These are phyloP conservation scores for Cyprinella venusta DNA, from an alignment of 2,797 vertebrate genomes.

Conservation along the genomic window DNA sequence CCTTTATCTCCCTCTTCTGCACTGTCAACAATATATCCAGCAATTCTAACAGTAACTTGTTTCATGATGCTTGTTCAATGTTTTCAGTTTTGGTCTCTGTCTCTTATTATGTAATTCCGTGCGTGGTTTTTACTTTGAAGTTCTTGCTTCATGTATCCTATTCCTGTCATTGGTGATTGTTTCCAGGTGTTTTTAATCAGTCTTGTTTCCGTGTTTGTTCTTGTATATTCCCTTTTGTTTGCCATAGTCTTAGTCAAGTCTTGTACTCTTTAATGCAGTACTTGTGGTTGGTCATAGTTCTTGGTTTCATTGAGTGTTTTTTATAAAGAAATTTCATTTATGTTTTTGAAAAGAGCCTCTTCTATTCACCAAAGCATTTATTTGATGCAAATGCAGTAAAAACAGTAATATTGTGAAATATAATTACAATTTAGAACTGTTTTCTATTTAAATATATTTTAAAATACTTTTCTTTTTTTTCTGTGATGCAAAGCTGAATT, in stretches of 20 bases:
- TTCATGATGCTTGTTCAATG: background rate
- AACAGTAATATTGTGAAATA: too few species aligned
- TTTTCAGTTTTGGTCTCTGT: background rate
- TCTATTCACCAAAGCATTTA: background rate
- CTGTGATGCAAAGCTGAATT: too few species aligned
- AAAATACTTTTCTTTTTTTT: too few species aligned
- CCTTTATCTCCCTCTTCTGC: background rate
- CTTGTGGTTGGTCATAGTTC: background rate
- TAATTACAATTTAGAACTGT: too few species aligned
- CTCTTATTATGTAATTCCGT: background rate
- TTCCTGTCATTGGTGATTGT: background rate
- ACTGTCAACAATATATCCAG: background rate
- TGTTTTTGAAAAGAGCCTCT: background rate
- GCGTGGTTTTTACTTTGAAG: constrained; percentile 6
- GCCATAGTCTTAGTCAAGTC: background rate
- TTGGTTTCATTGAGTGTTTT: constrained; percentile 1
- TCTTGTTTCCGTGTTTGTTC: constrained; percentile 3
- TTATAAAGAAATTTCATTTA: too few species aligned
- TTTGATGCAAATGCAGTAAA: background rate
- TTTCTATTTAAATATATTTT: too few species aligned
- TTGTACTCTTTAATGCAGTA: background rate
- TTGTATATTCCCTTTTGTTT: background rate
- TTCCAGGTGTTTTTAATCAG: background rate
- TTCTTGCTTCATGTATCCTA: background rate
- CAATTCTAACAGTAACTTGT: background rate